Base-by-base conservation (phyloP, 1,140 invertebrate species). In the Augochlora pura region DNA sequence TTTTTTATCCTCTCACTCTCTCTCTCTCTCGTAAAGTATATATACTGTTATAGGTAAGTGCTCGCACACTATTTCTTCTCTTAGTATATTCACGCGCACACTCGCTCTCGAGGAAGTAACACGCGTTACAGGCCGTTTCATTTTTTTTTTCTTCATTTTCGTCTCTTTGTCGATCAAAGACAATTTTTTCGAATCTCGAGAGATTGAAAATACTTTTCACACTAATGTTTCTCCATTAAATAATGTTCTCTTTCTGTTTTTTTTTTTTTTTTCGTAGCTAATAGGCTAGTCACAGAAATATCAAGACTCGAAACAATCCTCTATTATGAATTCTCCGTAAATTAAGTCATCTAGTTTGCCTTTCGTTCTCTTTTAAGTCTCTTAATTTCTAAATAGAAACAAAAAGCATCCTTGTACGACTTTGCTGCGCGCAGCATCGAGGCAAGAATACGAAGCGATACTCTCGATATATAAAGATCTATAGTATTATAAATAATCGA, bases 61-160 rank as follows among this genome's bases (percentile, higher is more conserved):
- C 64, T 83, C 67, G 74, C 80, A 65, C 63, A 74, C 77, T 80
- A 79, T 73, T 64, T 76, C 57, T 9, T 71, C 62, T 73, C 63
- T 46, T 46, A 46, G 39, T 70, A 32, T 68, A 69, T 49, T 39
- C 70, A 69, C 70, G 65, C 74, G 75, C 77, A 57, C 72, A 75
- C 78, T 23, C 81, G 66, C 67, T 49, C 71, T 25, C 42, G 39
- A 42, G 23, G n/a, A 73, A 23, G 52, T 65, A 49, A 66, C 70
- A 60, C 39, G 65, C 64, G 39, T 79, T 68, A 71, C 78, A 84
- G 54, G 54, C 73, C 68, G 16, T 64, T 57, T 9, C 7, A 9
- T 57, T 57, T n/a, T 39, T 63, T 8, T 27, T 66, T n/a, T 32
- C 1, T 32, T 46, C 42, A 46, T 46, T 46, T 46, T 46, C 42